phyloP scores from a whole-genome alignment of 2,888 invertebrate species.

The Phasia obesa region DNA sequence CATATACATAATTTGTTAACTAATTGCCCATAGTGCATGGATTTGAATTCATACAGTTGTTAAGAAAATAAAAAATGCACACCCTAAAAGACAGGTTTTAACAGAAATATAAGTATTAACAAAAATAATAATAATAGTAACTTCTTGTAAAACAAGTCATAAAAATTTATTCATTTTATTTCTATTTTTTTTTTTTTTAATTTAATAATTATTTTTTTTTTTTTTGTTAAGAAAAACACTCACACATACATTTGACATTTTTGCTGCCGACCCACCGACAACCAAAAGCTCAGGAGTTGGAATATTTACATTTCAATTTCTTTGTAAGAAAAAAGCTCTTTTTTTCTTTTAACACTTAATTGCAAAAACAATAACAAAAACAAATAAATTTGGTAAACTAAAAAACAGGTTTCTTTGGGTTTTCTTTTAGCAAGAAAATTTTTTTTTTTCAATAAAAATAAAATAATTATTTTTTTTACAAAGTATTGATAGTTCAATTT shows the following conservation, averaged over 20 bases:
- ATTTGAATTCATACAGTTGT: slow-evolving; percentile 32
- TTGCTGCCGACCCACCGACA: slow-evolving; percentile 41
- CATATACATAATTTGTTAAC: not conserved
- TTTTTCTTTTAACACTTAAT: not conserved
- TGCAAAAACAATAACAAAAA: not conserved
- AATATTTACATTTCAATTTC: not conserved
- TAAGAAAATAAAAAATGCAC: slow-evolving; percentile 54
- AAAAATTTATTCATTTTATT: slow-evolving; percentile 54
- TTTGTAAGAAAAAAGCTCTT: slow-evolving; percentile 32
- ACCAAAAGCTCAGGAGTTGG: slow-evolving; percentile 54
- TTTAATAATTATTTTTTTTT: slow-evolving; percentile 6
- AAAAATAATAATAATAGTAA: slow-evolving; percentile 40
- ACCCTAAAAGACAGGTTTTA: slow-evolving; percentile 69
- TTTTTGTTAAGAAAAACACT: not conserved
- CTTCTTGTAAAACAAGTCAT: slow-evolving; percentile 67
- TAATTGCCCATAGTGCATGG: slow-evolving; percentile 32
- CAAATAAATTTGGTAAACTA: not conserved
- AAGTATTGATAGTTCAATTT: slow-evolving; percentile 37
- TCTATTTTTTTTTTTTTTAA: slow-evolving; percentile 34
- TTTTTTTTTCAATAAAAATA: not conserved
- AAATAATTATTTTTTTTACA: slow-evolving; percentile 23
- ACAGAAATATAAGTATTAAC: slow-evolving; percentile 7
- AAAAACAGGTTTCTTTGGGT: slow-evolving; percentile 35
- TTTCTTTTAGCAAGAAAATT: slow-evolving; percentile 4
- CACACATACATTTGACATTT: slow-evolving; percentile 59